These are phyloP conservation scores for Coelinius sp. DNA, from an alignment of 2,888 invertebrate genomes.

Conservation along the genomic window DNA sequence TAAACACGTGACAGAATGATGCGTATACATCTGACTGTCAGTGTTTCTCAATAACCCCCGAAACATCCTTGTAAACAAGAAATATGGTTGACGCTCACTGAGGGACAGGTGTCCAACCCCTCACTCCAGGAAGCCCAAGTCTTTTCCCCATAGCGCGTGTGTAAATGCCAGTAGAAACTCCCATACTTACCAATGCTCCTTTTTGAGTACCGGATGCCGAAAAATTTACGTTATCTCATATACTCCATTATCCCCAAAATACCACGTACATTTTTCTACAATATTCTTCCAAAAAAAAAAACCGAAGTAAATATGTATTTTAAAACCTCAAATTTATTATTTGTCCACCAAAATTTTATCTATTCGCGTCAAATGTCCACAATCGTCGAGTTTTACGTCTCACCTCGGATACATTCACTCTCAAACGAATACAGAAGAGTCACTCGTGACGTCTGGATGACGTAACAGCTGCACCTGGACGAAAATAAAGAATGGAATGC, in stretches of 20 bases:
- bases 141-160: slow-evolving; percentile 55
- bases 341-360: not conserved
- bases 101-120: slow-evolving; percentile 69
- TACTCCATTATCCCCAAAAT: not conserved
- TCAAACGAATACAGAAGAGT: not conserved
- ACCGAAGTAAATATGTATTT: not conserved
- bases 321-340: not conserved
- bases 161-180: slow-evolving; percentile 24
- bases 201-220: slow-evolving; percentile 32
- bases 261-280: not conserved
- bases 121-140: slow-evolving; percentile 68
- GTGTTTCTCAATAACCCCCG: slow-evolving; percentile 41
- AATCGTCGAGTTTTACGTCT: not conserved
- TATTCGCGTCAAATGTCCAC: not conserved
- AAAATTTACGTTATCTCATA: slow-evolving; percentile 19
- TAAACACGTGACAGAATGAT: slow-evolving; percentile 45
- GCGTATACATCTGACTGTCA: slow-evolving; percentile 10
- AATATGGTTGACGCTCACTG: slow-evolving; percentile 60
- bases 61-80: not conserved
- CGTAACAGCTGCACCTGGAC: slow-evolving; percentile 24
- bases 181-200: not conserved
- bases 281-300: not conserved
- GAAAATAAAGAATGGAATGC: not conserved
- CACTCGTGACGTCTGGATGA: not conserved
- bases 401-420: slow-evolving; percentile 11